phyloP scores from a whole-genome alignment of 2,888 invertebrate genomes.

The Lomographa bimaculata region DNA sequence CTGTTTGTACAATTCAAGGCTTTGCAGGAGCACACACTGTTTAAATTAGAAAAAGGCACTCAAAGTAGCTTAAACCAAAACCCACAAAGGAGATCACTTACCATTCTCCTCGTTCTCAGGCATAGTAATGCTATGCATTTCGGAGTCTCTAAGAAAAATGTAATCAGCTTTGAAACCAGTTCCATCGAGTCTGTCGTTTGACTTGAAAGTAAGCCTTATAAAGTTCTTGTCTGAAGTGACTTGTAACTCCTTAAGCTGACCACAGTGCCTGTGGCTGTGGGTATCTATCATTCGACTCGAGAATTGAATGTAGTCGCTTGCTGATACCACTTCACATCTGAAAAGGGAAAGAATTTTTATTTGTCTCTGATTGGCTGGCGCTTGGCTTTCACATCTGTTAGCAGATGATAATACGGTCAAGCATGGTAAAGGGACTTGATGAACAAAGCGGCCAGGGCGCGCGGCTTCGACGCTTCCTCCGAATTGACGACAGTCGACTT shows the following conservation, averaged over 20 bases:
- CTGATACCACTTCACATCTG: conserved; percentile 95
- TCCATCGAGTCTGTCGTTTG: conserved; percentile 96
- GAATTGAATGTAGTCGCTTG: conserved; percentile 98
- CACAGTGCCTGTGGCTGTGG: conserved; percentile 93
- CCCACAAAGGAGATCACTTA: no score
- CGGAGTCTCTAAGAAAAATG: conserved; percentile 90
- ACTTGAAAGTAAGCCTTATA: conserved; percentile 95
- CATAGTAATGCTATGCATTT: conserved; percentile 76
- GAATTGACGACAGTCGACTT: no score
- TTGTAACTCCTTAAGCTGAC: conserved; percentile 89
- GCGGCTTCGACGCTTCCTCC: no score
- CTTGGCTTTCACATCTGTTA: no score
- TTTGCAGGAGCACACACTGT: no score
- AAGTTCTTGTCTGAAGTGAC: conserved; percentile 94
- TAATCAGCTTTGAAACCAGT: conserved; percentile 97
- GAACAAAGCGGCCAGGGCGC: no score
- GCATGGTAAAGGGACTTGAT: no score
- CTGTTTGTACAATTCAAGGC: no score
- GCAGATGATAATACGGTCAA: no score
- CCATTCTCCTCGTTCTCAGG: conserved; percentile 54
- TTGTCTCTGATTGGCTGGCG: no score
- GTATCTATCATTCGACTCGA: conserved; percentile 95
- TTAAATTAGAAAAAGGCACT: conserved; percentile 3
- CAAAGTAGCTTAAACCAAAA: no score
- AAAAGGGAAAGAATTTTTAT: no score